These are phyloP conservation scores for Aptenodytes forsteri DNA, from an alignment of 2,113 vertebrate genomes.

Conservation along the genomic window DNA sequence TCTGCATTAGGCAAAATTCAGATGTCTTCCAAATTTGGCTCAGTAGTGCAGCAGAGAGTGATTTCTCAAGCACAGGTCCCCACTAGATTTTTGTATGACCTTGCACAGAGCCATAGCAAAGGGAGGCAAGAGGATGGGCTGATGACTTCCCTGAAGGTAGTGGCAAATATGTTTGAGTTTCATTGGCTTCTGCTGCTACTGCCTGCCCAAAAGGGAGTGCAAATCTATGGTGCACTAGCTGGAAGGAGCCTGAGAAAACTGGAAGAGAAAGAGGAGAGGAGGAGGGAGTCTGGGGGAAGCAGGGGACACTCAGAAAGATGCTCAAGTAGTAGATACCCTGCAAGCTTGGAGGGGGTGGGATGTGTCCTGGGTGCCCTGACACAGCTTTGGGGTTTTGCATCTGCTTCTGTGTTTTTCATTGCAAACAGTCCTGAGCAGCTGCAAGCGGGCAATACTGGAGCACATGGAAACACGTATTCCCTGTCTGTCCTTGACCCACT, in stretches of 20 bases:
- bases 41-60: background rate
- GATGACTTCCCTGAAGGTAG: background rate
- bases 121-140: background rate
- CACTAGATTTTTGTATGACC: background rate
- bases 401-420: background rate
- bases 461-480: background rate
- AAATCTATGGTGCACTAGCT: background rate
- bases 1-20: background rate
- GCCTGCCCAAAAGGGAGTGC: background rate
- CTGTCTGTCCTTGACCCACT: fast-evolving
- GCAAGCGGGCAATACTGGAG: background rate
- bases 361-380: background rate
- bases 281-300: too few relatives aligned
- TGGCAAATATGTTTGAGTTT: background rate
- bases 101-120: background rate
- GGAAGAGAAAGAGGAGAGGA: background rate
- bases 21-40: background rate
- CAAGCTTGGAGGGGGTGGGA: background rate
- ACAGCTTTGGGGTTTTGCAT: background rate
- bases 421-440: background rate
- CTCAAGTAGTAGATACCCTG: background rate
- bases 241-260: background rate
- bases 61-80: background rate
- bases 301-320: background rate
- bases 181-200: background rate